phyloP scores from a whole-genome alignment of 2,113 vertebrate species.

The Lepidothrix coronata region DNA sequence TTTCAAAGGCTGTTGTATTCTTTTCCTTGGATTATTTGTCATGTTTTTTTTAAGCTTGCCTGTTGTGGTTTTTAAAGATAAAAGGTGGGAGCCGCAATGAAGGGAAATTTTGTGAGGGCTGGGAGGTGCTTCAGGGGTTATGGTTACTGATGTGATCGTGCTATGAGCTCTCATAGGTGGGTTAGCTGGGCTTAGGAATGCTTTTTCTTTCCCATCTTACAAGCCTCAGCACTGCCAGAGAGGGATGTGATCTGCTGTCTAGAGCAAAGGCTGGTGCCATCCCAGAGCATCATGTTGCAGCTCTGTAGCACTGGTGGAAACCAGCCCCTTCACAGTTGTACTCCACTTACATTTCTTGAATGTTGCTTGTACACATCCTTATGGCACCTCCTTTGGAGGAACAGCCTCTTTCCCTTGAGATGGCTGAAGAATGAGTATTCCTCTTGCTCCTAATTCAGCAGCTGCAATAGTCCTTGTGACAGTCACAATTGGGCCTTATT shows the following conservation, averaged over 20 bases:
- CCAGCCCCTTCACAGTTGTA: neutral
- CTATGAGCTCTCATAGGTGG: rapidly evolving
- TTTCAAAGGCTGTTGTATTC: constrained; percentile 40
- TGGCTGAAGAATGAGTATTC: neutral
- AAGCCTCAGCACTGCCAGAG: neutral
- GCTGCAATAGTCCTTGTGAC: neutral
- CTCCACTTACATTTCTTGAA: neutral
- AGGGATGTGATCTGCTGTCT: neutral
- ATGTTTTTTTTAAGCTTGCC: constrained; percentile 10
- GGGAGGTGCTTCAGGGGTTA: neutral
- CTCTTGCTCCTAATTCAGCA: neutral
- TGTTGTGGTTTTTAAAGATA: constrained; percentile 9
- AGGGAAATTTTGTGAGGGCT: neutral
- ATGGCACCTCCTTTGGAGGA: neutral
- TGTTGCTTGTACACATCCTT: neutral
- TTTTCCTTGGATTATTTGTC: constrained; percentile 13
- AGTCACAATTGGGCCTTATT: neutral
- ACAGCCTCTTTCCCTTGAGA: neutral
- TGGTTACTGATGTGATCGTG: neutral
- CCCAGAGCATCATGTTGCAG: neutral
- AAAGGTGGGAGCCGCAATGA: neutral
- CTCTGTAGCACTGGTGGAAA: neutral
- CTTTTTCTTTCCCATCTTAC: neutral
- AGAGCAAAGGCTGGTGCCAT: neutral
- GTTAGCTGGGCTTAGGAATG: neutral